A percentile compares a stretch with the other conserved stretches of the same genome.
These are phyloP conservation scores for Prunella himalayana DNA, from an alignment of 2,113 vertebrate species.

Conservation along the genomic window DNA sequence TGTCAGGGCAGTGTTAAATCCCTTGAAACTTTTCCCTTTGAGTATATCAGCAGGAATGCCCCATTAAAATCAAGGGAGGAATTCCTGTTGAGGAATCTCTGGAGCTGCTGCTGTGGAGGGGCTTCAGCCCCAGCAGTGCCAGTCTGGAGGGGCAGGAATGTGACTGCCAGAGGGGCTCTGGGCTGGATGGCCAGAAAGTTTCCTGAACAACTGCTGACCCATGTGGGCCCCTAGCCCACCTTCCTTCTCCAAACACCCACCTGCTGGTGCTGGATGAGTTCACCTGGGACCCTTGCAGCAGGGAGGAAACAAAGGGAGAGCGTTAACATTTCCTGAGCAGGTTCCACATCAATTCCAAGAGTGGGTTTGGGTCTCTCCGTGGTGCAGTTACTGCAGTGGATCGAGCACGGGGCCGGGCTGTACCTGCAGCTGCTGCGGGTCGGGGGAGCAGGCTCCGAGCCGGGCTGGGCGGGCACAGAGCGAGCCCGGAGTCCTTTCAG, in stretches of 20 bases:
- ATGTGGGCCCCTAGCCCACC: not conserved
- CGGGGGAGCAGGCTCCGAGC: not conserved
- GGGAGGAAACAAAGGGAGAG: not conserved
- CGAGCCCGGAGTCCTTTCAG: not conserved
- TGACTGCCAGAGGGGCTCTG: no score
- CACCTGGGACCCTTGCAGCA: not conserved
- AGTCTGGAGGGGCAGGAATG: not conserved
- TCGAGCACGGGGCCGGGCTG: rapidly evolving
- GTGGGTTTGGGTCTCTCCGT: rapidly evolving
- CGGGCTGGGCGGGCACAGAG: rapidly evolving
- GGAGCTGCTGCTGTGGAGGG: not conserved
- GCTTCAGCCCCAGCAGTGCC: not conserved
- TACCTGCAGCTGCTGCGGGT: not conserved
- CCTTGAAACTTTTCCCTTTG: not conserved
- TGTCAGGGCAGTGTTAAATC: not conserved
- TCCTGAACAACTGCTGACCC: not conserved
- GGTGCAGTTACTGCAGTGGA: not conserved
- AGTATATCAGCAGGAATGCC: not conserved
- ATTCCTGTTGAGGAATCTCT: not conserved
- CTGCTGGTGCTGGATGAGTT: not conserved
- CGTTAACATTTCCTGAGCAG: not conserved
- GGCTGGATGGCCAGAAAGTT: no score
- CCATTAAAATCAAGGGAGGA: not conserved
- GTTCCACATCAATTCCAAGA: no score
- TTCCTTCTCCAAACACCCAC: not conserved